These are phyloP conservation scores for Pristionchus entomophagus DNA, from an alignment of 2,888 invertebrate species.

Conservation along the genomic window DNA sequence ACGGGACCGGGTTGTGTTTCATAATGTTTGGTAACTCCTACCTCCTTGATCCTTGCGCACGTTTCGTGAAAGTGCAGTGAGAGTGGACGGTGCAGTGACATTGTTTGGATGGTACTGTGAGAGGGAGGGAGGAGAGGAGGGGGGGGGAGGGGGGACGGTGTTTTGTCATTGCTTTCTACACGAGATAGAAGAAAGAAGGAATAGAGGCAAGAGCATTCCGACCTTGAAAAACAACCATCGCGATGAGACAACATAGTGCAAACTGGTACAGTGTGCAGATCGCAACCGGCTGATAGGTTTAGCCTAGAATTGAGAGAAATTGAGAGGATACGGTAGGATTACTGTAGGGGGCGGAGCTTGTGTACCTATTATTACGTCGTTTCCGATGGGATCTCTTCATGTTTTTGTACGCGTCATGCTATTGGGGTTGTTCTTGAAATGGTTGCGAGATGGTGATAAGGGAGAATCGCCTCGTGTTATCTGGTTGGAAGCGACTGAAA, in stretches of 20 bases:
- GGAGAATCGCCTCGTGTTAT: not conserved
- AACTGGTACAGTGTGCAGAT: slow-evolving; percentile 36
- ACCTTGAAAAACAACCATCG: not conserved
- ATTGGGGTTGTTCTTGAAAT: slow-evolving; percentile 32
- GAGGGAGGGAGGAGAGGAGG: not conserved
- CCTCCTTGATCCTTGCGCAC: not conserved
- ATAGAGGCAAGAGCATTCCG: not conserved
- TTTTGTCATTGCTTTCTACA: slow-evolving; percentile 20
- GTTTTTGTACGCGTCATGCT: slow-evolving; percentile 21
- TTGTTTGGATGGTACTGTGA: slow-evolving; percentile 31
- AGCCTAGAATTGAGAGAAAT: not conserved
- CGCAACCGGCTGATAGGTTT: slow-evolving; percentile 26
- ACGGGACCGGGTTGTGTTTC: not conserved
- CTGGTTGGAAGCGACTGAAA: slow-evolving; percentile 6
- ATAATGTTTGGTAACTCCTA: slow-evolving; percentile 25
- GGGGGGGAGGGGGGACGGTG: not conserved
- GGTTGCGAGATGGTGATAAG: not conserved
- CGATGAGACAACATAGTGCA: slow-evolving; percentile 24
- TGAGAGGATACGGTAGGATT: not conserved
- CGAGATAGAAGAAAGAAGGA: not conserved
- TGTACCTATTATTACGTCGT: not conserved
- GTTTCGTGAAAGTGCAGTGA: slow-evolving; percentile 31
- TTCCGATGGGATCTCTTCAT: not conserved
- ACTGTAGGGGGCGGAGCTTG: not conserved
- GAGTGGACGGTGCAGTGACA: not conserved